These are phyloP conservation scores for Pantherophis alleghaniensis DNA, from an alignment of 2,797 vertebrate species.

Conservation along the genomic window DNA sequence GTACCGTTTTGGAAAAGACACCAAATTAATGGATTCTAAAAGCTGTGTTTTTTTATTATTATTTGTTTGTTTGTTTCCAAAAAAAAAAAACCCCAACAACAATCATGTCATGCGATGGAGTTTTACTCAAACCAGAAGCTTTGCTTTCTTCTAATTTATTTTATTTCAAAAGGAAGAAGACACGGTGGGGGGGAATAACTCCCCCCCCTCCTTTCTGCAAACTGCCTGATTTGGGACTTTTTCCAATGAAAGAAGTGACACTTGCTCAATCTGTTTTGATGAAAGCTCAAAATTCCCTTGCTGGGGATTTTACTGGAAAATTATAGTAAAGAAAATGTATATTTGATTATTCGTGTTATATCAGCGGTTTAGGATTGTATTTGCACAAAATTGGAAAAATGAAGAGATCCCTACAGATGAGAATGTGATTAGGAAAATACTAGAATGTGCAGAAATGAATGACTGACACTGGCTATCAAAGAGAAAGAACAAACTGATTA, in stretches of 20 bases:
- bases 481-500: too few relatives aligned
- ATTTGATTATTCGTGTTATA: too few relatives aligned
- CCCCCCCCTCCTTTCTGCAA: too few relatives aligned
- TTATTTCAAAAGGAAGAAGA: neutral
- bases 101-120: constrained; percentile 52
- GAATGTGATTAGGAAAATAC: too few relatives aligned
- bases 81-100: too few relatives aligned
- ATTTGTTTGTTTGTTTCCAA: constrained; percentile 23
- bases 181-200: neutral
- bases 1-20: constrained; percentile 71
- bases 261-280: neutral
- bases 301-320: too few relatives aligned
- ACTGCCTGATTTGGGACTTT: neutral
- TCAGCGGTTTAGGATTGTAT: too few relatives aligned
- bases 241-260: neutral
- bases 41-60: constrained; percentile 41
- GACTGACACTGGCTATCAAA: too few relatives aligned
- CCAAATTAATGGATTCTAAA: constrained; percentile 60
- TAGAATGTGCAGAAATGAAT: too few relatives aligned
- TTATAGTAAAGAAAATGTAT: too few relatives aligned
- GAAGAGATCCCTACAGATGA: too few relatives aligned
- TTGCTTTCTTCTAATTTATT: neutral
- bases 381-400: too few relatives aligned
- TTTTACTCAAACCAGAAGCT: constrained; percentile 4
- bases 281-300: neutral